Percentiles rank a stretch among this genome's conserved stretches.
phyloP scores from a whole-genome alignment of 2,797 vertebrate genomes.

The Pyrrhura leucotis region DNA sequence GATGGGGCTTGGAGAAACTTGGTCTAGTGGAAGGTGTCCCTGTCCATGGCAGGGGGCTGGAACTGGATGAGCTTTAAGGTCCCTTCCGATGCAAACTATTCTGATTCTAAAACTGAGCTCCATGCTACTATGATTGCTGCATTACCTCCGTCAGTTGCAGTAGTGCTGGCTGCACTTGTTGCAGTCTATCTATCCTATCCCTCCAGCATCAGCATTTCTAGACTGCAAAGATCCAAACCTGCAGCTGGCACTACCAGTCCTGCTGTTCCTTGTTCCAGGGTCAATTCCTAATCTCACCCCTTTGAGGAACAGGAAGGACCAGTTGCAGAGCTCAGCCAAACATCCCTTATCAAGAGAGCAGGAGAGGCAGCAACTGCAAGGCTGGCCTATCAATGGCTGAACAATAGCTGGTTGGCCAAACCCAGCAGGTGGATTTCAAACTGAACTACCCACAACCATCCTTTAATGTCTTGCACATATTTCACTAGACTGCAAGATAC shows the following conservation, averaged over 20 bases:
- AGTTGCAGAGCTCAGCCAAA: background rate
- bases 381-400: background rate
- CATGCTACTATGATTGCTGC: background rate
- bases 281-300: background rate
- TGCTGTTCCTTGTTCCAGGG: background rate
- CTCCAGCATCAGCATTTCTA: background rate
- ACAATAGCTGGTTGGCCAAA: background rate
- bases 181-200: background rate
- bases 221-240: background rate
- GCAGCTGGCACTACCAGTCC: background rate
- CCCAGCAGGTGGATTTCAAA: background rate
- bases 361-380: background rate
- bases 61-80: background rate
- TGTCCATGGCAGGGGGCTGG: background rate
- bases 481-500: background rate
- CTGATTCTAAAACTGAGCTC: background rate
- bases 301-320: background rate
- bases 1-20: background rate
- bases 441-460: background rate
- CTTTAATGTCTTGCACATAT: background rate
- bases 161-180: background rate
- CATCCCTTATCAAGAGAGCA: background rate
- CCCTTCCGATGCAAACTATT: background rate
- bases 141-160: background rate
- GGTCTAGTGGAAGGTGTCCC: background rate